Percentiles rank a stretch among this genome's conserved stretches.
phyloP scores from a whole-genome alignment of 2,113 vertebrate genomes.

The Kryptolebias marmoratus region DNA sequence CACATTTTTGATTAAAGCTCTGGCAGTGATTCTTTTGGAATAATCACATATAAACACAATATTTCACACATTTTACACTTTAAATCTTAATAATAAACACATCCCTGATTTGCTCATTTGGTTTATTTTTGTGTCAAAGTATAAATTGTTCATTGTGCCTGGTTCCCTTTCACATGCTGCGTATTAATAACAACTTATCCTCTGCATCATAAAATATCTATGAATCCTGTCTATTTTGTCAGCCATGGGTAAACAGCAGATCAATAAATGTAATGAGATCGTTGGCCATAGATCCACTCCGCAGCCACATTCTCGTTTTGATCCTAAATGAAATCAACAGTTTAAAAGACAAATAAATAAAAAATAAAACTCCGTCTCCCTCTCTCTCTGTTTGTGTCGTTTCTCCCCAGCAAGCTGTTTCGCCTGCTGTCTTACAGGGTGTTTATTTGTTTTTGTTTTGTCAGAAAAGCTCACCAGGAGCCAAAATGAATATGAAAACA shows the following conservation, averaged over 20 bases:
- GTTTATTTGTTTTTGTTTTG: constrained; percentile 73
- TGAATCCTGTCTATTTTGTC: constrained; percentile 80
- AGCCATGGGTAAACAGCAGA: constrained; percentile 77
- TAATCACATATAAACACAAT: background rate
- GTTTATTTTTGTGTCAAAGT: too few species aligned
- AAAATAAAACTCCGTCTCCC: background rate
- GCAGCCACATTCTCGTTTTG: constrained; percentile 47
- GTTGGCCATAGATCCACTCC: constrained; percentile 70
- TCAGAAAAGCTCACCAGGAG: constrained; percentile 70
- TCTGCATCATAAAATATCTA: constrained; percentile 76
- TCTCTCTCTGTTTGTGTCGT: constrained; percentile 28
- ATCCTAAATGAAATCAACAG: constrained; percentile 47
- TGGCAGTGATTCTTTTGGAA: background rate
- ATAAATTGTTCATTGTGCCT: background rate
- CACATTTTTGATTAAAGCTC: too few species aligned
- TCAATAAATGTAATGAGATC: constrained; percentile 74
- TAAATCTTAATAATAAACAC: background rate
- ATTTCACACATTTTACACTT: background rate
- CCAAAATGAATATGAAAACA: constrained; percentile 75
- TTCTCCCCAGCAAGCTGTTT: constrained; percentile 56
- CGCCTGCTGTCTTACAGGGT: constrained; percentile 63
- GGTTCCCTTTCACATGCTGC: constrained; percentile 36
- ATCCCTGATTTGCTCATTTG: too few species aligned
- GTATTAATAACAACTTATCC: constrained; percentile 72
- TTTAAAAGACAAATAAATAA: background rate